A percentile compares a stretch with the other conserved stretches of the same genome.
Conservation (phyloP, 1,140 invertebrate genomes). For the Cyclargus thomasi region DNA sequence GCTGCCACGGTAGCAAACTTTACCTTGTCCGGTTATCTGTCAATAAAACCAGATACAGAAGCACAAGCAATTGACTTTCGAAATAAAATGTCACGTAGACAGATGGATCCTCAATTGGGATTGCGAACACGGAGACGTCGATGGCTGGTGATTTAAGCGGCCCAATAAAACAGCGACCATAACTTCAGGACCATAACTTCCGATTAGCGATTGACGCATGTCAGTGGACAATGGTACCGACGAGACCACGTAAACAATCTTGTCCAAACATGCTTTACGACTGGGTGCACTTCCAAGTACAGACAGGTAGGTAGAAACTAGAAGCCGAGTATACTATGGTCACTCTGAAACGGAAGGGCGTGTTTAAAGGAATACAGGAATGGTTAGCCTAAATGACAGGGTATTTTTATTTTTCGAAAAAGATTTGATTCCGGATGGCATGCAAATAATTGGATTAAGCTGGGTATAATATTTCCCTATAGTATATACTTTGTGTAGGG, state of each 20-base stretch:
- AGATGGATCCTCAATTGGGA: conserved; percentile 33
- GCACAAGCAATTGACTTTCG: neutral
- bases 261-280: conserved; percentile 36
- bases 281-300: conserved; percentile 31
- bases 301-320: neutral
- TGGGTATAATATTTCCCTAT: too few relatives aligned
- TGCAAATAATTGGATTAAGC: too few relatives aligned
- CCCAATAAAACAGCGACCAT: conserved; percentile 40
- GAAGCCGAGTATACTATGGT: neutral
- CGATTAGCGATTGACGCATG: conserved; percentile 43
- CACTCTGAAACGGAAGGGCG: neutral
- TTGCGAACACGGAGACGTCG: conserved; percentile 37
- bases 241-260: conserved; percentile 30
- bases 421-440: too few relatives aligned
- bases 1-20: too few relatives aligned
- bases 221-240: conserved; percentile 33
- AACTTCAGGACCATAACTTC: conserved; percentile 43
- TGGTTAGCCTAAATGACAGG: too few relatives aligned
- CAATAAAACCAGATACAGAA: neutral
- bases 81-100: conserved; percentile 2
- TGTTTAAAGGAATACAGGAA: too few relatives aligned
- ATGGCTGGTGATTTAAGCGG: conserved; percentile 53
- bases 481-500: too few relatives aligned
- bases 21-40: neutral
- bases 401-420: too few relatives aligned